phyloP scores from a whole-genome alignment of 2,888 invertebrate species.

The Tuberolachnus salignus region DNA sequence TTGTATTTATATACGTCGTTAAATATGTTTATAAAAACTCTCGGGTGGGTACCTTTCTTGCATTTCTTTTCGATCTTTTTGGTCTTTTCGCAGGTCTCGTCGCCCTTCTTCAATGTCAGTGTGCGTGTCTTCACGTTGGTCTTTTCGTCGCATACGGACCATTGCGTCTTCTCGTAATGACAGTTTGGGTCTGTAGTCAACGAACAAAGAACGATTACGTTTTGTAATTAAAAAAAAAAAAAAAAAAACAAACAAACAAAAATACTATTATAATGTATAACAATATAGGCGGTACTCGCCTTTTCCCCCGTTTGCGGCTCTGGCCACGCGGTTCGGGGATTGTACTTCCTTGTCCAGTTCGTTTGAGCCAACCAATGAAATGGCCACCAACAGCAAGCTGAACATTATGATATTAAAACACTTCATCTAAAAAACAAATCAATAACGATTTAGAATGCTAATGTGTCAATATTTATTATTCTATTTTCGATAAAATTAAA shows the following conservation, averaged over 20 bases:
- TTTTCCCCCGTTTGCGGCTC: slow-evolving; percentile 33
- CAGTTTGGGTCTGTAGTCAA: slow-evolving; percentile 70
- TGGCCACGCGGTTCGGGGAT: slow-evolving; percentile 27
- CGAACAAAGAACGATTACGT: too few species aligned
- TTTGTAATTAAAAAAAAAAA: too few species aligned
- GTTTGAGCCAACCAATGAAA: slow-evolving; percentile 40
- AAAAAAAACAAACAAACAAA: background rate
- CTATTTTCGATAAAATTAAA: too few species aligned
- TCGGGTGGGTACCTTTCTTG: slow-evolving; percentile 76
- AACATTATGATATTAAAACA: slow-evolving; percentile 39
- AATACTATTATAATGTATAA: background rate
- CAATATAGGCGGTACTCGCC: background rate
- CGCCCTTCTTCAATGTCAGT: slow-evolving; percentile 79
- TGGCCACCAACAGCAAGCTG: slow-evolving; percentile 32
- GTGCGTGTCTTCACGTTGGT: slow-evolving; percentile 82
- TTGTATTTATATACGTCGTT: background rate
- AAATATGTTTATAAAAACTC: background rate
- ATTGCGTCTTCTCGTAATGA: slow-evolving; percentile 83
- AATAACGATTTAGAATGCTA: too few species aligned
- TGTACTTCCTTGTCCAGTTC: background rate
- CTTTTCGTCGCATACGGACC: slow-evolving; percentile 87
- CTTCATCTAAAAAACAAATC: slow-evolving; percentile 41
- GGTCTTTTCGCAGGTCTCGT: slow-evolving; percentile 80
- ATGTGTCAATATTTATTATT: too few species aligned
- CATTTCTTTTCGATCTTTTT: slow-evolving; percentile 90